phyloP scores from a whole-genome alignment of 1,140 invertebrate genomes.

The Teleogryllus occipitalis region DNA sequence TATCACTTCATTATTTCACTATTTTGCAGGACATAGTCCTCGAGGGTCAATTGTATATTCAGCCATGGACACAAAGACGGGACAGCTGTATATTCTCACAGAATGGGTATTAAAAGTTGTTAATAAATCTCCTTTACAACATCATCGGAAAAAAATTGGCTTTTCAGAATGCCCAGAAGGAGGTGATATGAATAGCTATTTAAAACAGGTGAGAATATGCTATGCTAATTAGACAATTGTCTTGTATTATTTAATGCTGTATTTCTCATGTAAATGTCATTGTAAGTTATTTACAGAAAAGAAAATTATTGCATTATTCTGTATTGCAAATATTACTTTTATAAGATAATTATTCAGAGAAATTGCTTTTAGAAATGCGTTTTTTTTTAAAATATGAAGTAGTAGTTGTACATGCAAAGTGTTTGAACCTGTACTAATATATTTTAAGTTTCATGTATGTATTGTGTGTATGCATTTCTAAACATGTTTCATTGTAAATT shows the following conservation, averaged over 20 bases:
- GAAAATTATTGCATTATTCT: no score
- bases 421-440: no score
- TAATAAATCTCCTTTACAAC: conserved; percentile 23
- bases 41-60: conserved; percentile 58
- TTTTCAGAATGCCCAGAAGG: conserved; percentile 25
- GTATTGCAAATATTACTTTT: no score
- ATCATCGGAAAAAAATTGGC: conserved; percentile 10
- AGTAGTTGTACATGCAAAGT: background rate
- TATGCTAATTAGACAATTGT: no score
- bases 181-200: conserved; percentile 36
- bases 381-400: background rate
- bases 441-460: no score
- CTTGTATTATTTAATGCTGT: no score
- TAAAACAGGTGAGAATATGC: conserved; percentile 40
- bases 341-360: no score
- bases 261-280: no score
- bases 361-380: no score
- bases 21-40: conserved; percentile 46
- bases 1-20: conserved; percentile 8
- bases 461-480: no score
- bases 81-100: conserved; percentile 55
- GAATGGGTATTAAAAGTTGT: conserved; percentile 53
- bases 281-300: no score
- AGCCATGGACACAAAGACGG: conserved; percentile 56
- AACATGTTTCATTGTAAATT: conserved; percentile 2